Conservation (phyloP, 1,140 invertebrate genomes). For the Meloidogyne exigua region DNA sequence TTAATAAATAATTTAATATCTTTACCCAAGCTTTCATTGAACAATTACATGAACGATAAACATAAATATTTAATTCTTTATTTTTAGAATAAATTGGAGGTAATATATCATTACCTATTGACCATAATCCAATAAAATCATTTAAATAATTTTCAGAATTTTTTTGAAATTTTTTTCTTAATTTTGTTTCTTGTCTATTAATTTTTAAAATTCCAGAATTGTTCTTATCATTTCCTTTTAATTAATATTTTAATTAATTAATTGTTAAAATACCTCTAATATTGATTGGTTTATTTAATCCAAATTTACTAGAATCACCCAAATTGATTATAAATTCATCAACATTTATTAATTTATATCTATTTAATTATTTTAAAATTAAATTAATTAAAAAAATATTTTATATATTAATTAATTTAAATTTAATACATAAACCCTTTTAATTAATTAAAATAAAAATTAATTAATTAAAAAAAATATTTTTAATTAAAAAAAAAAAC, state of each 20-base stretch:
- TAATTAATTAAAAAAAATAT: too few relatives aligned
- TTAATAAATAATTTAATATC: background rate
- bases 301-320: background rate
- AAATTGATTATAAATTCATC: slow-evolving; percentile 1
- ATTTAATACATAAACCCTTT: too few relatives aligned
- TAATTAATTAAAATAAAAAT: too few relatives aligned
- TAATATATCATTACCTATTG: slow-evolving; percentile 5
- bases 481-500: background rate
- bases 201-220: slow-evolving; percentile 5
- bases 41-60: background rate
- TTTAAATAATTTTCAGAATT: background rate
- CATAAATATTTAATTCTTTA: slow-evolving; percentile 3
- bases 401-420: too few relatives aligned
- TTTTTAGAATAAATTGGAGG: background rate
- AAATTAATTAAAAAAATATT: too few relatives aligned
- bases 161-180: background rate
- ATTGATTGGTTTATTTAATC: background rate
- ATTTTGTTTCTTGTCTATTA: background rate
- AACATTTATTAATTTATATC: slow-evolving; percentile 1
- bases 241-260: background rate
- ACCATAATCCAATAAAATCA: background rate
- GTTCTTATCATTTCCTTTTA: background rate
- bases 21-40: background rate
- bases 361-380: background rate
- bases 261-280: background rate